Percentiles rank a stretch among this genome's conserved stretches.
These are phyloP conservation scores for Nomada goodeniana DNA, from an alignment of 2,888 invertebrate species.

Conservation along the genomic window DNA sequence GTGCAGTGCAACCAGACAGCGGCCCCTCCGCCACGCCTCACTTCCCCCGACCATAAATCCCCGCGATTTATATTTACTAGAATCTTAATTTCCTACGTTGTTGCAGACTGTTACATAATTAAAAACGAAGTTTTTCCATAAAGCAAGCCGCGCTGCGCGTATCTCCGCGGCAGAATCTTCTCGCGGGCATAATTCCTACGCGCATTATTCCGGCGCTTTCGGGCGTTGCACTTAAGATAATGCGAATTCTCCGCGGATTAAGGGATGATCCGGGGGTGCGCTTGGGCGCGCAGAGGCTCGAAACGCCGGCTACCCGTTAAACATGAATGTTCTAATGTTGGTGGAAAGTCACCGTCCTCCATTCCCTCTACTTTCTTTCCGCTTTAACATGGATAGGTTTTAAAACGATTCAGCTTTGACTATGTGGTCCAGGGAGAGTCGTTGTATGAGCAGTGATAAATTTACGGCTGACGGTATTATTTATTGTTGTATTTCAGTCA, in stretches of 20 bases:
- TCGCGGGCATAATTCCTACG: constrained; percentile 14
- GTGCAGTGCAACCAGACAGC: neutral
- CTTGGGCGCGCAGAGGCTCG: neutral
- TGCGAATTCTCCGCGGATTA: constrained; percentile 11
- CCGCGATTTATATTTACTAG: constrained; percentile 55
- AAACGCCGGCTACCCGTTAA: neutral
- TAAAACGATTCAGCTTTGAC: neutral
- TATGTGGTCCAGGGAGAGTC: neutral
- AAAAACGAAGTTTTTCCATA: constrained; percentile 47
- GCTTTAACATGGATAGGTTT: neutral
- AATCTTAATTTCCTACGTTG: constrained; percentile 49
- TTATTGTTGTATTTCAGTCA: too few species aligned
- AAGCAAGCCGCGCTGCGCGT: neutral
- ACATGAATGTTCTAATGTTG: constrained; percentile 27
- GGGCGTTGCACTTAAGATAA: constrained; percentile 14
- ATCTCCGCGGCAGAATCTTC: neutral
- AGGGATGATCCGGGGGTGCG: constrained; percentile 4
- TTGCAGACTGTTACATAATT: constrained; percentile 44
- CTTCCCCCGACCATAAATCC: constrained; percentile 23
- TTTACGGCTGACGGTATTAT: too few species aligned
- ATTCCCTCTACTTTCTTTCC: neutral
- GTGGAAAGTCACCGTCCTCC: neutral
- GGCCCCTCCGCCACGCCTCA: neutral
- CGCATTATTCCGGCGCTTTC: constrained; percentile 15
- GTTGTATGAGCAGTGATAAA: too few species aligned